phyloP scores from a whole-genome alignment of 2,797 vertebrate species.

The Ctenochaetus hawaiiensis region DNA sequence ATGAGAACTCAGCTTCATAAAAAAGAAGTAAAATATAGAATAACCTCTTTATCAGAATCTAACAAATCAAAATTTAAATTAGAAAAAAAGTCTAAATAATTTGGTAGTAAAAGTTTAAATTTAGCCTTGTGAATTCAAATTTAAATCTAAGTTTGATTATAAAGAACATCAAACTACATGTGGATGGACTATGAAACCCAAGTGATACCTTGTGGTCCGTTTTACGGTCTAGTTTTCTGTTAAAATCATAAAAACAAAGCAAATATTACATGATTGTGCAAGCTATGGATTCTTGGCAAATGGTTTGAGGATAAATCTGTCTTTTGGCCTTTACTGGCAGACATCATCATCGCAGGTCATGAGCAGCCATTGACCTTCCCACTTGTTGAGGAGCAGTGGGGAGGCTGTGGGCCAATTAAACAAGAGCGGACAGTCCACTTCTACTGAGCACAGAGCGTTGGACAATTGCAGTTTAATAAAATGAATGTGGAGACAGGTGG shows the following conservation, averaged over 20 bases:
- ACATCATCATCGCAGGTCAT: slow-evolving; percentile 73
- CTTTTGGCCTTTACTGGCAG: slow-evolving; percentile 65
- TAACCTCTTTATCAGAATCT: not conserved
- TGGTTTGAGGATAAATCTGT: slow-evolving; percentile 35
- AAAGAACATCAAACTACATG: not conserved
- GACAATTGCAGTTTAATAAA: slow-evolving; percentile 78
- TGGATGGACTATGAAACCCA: not conserved
- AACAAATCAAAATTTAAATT: not conserved
- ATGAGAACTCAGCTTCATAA: slow-evolving; percentile 11
- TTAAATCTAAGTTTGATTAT: not conserved
- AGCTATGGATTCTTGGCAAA: not conserved
- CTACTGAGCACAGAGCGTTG: slow-evolving; percentile 53
- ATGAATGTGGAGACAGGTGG: slow-evolving; percentile 75
- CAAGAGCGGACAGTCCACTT: slow-evolving; percentile 66
- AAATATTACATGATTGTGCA: not conserved
- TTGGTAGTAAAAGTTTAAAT: not conserved
- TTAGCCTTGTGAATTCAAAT: not conserved
- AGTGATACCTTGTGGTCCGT: not conserved
- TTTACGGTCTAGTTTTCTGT: not conserved
- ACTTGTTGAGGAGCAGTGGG: slow-evolving; percentile 68
- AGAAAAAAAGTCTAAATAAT: not conserved
- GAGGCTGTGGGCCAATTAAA: slow-evolving; percentile 76
- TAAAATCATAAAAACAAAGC: not conserved
- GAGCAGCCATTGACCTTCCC: slow-evolving; percentile 79
- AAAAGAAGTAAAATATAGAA: not conserved